A percentile compares a stretch with the other conserved stretches of the same genome.
Evolutionary conservation across 2,888 invertebrate genomes (phyloP).

Genomic region (Nymphalis c-album): DNA sequence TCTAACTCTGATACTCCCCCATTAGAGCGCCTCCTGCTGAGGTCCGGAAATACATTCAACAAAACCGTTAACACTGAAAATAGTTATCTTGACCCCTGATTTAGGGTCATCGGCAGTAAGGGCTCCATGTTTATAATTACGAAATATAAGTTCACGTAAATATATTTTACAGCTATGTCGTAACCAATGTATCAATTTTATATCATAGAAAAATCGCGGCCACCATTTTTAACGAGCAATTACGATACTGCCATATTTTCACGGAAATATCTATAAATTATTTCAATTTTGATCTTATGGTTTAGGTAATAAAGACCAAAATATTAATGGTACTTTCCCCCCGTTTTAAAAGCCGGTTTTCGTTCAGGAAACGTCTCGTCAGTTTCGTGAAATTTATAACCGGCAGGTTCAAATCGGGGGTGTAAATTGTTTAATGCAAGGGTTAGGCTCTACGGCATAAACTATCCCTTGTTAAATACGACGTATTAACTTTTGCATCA

Average conservation of each 20-base stretch:
- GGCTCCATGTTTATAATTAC: background rate
- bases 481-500: conserved; percentile 31
- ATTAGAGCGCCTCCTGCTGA: too few species aligned
- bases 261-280: conserved; percentile 24
- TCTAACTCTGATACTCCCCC: too few species aligned
- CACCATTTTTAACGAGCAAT: conserved; percentile 43
- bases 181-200: conserved; percentile 32
- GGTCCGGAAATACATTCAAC: too few species aligned
- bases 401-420: conserved; percentile 58
- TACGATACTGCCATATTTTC: conserved; percentile 43
- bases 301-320: conserved; percentile 29
- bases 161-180: background rate
- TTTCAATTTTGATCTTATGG: conserved; percentile 26
- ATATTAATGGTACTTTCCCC: conserved; percentile 45
- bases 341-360: conserved; percentile 64
- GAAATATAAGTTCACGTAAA: background rate
- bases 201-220: conserved; percentile 34
- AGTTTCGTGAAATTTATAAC: conserved; percentile 70
- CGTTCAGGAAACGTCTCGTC: conserved; percentile 71
- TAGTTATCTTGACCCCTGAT: too few species aligned
- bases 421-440: conserved; percentile 67
- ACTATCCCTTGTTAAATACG: conserved; percentile 35
- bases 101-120: background rate
- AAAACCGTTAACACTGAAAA: too few species aligned
- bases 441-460: conserved; percentile 45